Base-by-base conservation (phyloP, 35 echinoderm and acorn worm species). In the Anneissia japonica region DNA sequence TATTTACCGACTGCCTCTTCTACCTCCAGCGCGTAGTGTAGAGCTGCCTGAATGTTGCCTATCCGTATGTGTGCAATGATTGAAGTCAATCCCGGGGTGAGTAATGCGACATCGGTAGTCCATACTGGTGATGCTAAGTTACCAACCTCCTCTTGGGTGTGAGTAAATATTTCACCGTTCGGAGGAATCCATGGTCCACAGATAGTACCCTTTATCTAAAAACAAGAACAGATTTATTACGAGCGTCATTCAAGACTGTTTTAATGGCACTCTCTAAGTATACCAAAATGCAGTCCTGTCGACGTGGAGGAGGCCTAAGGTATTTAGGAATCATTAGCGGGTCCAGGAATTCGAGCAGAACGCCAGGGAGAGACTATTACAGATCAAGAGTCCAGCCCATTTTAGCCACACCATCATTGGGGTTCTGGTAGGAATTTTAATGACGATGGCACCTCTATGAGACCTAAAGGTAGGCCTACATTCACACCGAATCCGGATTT, bases 151-250 rank as follows among this genome's bases (percentile, higher is more conserved):
- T 88, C 91, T 31, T 43, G 39, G 5, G 95, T 97, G 74, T 97
- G 95, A 0, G 95, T 97, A 37, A 97, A 97, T 21, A 97, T 97
- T 39, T 93, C 90, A 17, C 95, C 95, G 4, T 83, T 31, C 0
- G 95, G 95, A n/a, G 95, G 91, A 32, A 97, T 86, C 95, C 95
- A 97, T 29, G 95, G 95, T 16, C 95, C 95, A 31, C 95, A 97
- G 3, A 97, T 86, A 40, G 78, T 79, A 36, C 35, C n/a, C 79
- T 30, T 35, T 34, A 85, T 39, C 77, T 26, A 77, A 80, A 28
- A 29, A 36, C 79, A 85, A 84, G 38, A 7, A 56, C 23, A 45
- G 31, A 5, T 28, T 11, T 76, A 10, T 32, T 76, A 76, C n/a
- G 34, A 76, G 74, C 34, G n/a, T 6, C 34, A 76, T 6, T 76